Evolutionary conservation across 2,797 vertebrate species (phyloP).

Genomic region (Lates japonicus): DNA sequence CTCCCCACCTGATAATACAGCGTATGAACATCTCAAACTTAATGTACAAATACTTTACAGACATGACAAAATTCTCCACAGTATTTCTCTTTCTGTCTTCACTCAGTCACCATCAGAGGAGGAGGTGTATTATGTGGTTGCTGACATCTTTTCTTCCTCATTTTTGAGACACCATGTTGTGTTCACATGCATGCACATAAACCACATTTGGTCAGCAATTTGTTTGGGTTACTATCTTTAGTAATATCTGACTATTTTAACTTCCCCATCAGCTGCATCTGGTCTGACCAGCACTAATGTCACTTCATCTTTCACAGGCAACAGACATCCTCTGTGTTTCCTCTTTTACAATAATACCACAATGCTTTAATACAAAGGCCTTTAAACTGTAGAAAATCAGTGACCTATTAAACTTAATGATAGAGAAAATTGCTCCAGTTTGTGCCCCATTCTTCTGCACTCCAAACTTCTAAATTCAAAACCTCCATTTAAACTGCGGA

Average conservation of each 20-base stretch:
- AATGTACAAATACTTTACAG: neutral
- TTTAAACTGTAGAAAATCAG: conserved; percentile 1
- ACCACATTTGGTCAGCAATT: neutral
- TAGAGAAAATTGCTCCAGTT: too few relatives aligned
- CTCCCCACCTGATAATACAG: neutral
- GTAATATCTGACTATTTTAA: neutral
- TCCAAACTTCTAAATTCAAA: neutral
- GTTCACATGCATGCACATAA: neutral
- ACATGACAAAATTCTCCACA: neutral
- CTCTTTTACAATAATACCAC: neutral
- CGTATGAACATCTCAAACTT: neutral
- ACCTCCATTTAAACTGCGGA: neutral
- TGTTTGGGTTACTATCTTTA: neutral
- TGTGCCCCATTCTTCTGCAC: neutral
- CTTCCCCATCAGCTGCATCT: conserved; percentile 1
- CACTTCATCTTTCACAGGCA: conserved; percentile 22
- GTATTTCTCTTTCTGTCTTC: neutral
- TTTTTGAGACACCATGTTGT: neutral
- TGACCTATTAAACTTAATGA: neutral
- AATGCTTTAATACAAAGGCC: neutral
- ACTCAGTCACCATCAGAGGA: neutral
- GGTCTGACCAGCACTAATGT: neutral
- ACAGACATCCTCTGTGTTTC: neutral
- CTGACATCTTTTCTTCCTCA: neutral
- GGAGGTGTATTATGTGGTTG: neutral